Conservation (phyloP, 2,113 vertebrate species). For the Orientallactaga bullata region DNA sequence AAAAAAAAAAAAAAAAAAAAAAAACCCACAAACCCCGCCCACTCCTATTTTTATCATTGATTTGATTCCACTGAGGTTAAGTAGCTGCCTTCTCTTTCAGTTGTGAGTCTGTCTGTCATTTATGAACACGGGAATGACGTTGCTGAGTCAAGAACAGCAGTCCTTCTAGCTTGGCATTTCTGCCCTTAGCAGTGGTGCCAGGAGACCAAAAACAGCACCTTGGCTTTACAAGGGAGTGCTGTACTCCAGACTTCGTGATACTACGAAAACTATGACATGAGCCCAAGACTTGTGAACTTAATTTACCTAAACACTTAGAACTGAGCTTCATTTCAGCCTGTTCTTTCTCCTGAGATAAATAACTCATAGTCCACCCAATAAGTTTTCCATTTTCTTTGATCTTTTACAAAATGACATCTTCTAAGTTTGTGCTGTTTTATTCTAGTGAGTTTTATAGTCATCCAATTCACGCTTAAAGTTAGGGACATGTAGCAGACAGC, state of each 20-base stretch:
- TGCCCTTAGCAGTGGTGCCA: background rate
- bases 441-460: background rate
- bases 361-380: background rate
- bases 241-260: background rate
- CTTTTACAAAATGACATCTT: background rate
- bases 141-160: background rate
- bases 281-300: background rate
- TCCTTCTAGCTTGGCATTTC: background rate
- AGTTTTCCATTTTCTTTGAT: slow-evolving; percentile 20
- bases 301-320: background rate
- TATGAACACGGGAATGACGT: background rate
- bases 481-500: no score
- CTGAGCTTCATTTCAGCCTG: background rate
- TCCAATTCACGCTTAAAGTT: background rate
- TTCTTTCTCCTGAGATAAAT: slow-evolving; percentile 17
- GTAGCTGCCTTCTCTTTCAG: background rate
- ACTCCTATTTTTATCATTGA: background rate
- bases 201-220: background rate
- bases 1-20: no score
- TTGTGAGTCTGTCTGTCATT: background rate
- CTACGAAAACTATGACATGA: background rate
- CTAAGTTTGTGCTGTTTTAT: slow-evolving; percentile 17
- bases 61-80: background rate
- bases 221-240: background rate
- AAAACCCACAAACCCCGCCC: background rate